Conservation (phyloP, 2,113 vertebrate species). For the Ceyx melanurus region DNA sequence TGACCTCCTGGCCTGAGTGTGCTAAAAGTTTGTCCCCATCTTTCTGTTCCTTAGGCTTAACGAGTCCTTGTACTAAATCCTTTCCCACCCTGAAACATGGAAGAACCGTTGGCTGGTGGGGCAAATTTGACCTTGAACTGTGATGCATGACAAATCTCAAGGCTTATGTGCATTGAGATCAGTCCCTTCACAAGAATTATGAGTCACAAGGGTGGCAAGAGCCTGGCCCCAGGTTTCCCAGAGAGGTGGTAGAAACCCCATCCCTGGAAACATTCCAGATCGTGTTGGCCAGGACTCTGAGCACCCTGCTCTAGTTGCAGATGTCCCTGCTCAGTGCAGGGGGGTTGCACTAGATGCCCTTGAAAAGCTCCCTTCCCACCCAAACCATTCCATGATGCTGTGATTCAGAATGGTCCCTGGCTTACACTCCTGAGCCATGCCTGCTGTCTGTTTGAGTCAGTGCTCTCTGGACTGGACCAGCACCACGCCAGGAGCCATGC, state of each 20-base stretch:
- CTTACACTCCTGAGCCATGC: background rate
- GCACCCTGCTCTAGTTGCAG: background rate
- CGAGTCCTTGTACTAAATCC: background rate
- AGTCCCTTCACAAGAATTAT: background rate
- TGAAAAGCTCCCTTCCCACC: background rate
- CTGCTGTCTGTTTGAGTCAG: background rate
- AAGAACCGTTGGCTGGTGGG: background rate
- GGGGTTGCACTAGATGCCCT: background rate
- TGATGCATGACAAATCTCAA: accelerated
- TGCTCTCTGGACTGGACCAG: background rate
- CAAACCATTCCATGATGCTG: background rate
- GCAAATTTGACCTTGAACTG: background rate
- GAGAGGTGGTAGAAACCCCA: background rate
- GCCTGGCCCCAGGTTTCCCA: background rate
- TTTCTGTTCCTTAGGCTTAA: no score
- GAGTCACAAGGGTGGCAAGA: background rate
- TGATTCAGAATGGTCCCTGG: background rate
- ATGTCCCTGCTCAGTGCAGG: background rate
- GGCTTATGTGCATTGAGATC: background rate
- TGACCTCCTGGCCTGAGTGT: no score
- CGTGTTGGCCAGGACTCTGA: background rate
- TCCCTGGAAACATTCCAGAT: background rate
- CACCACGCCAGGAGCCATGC: accelerated
- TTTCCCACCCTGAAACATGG: background rate
- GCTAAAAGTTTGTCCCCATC: no score